phyloP scores from a whole-genome alignment of 2,888 invertebrate genomes.

The Xylota sylvarum region DNA sequence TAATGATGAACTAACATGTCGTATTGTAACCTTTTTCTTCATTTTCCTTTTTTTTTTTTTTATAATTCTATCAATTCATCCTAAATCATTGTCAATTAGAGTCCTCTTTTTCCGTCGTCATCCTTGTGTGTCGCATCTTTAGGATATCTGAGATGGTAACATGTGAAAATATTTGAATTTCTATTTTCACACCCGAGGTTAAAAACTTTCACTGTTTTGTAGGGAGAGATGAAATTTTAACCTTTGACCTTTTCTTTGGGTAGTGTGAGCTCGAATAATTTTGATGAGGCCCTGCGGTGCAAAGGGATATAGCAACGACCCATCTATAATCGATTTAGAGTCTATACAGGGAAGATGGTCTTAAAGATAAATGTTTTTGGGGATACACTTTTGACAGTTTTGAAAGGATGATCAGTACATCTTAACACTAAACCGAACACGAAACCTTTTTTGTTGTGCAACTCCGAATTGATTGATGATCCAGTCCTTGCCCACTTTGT shows the following conservation, averaged over 20 bases:
- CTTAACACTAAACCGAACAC: too few relatives aligned
- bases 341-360: too few relatives aligned
- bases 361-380: too few relatives aligned
- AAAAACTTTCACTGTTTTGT: neutral
- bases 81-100: slow-evolving; percentile 41
- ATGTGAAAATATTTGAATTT: slow-evolving; percentile 1
- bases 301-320: neutral
- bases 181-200: neutral
- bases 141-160: neutral
- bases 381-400: too few relatives aligned
- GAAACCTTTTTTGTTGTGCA: too few relatives aligned
- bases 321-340: neutral
- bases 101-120: slow-evolving; percentile 2
- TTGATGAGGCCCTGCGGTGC: neutral
- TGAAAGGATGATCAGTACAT: too few relatives aligned
- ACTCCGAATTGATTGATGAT: too few relatives aligned
- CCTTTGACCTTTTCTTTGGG: neutral
- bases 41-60: slow-evolving; percentile 4
- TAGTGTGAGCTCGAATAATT: neutral
- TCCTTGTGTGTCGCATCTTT: neutral
- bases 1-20: slow-evolving; percentile 38
- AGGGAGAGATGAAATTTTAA: neutral
- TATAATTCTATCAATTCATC: slow-evolving; percentile 14
- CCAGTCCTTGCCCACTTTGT: too few relatives aligned
- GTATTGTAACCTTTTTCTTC: slow-evolving; percentile 12